Percentiles rank a stretch among this genome's conserved stretches.
Conservation (phyloP, 2,797 vertebrate genomes). For the Margarornis squamiger region DNA sequence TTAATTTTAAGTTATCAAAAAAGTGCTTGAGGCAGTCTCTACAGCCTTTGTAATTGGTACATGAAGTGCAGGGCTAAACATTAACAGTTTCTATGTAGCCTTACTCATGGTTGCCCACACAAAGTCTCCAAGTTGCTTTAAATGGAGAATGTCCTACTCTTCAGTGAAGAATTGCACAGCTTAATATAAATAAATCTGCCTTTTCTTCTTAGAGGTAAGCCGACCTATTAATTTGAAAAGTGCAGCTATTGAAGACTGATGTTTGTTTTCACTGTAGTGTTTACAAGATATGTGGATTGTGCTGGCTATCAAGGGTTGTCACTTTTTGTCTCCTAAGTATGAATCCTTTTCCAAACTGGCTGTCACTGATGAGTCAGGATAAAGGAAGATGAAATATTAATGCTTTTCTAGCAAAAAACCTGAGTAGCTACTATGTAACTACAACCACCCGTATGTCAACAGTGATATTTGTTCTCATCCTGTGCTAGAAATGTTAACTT, state of each 20-base stretch:
- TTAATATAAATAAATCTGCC: background rate
- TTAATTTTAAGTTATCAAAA: background rate
- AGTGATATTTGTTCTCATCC: background rate
- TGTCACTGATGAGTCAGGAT: background rate
- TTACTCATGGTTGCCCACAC: background rate
- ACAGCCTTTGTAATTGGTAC: background rate
- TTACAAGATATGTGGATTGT: background rate
- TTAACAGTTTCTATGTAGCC: background rate
- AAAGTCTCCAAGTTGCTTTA: background rate
- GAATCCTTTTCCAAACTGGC: background rate
- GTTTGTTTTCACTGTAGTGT: background rate
- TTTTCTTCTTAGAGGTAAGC: background rate
- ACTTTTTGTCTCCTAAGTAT: background rate
- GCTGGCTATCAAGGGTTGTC: background rate
- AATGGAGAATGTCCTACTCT: background rate
- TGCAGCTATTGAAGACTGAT: background rate
- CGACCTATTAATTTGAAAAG: background rate
- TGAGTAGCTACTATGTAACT: background rate
- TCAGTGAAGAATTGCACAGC: background rate
- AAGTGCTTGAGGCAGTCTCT: background rate
- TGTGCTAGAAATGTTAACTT: background rate
- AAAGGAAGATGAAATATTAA: background rate
- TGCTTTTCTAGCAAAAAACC: background rate
- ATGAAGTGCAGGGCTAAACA: background rate
- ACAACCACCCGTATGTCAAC: background rate